Conservation (phyloP, 2,797 vertebrate species). For the Fringilla coelebs region DNA sequence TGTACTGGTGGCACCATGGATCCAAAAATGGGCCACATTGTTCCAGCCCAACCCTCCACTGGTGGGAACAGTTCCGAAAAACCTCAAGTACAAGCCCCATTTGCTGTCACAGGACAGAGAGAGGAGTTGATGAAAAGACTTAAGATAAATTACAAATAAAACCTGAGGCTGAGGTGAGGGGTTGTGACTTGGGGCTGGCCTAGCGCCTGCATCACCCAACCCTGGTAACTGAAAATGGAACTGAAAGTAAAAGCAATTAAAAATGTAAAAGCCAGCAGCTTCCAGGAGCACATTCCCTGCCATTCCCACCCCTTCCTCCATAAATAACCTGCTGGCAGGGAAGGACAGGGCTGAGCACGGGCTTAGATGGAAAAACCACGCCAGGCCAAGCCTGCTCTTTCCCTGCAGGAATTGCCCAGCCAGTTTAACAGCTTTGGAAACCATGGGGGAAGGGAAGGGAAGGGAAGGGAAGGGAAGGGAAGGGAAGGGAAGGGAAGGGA, state of each 20-base stretch:
- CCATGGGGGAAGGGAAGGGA: neutral
- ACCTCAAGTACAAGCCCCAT: neutral
- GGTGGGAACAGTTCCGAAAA: neutral
- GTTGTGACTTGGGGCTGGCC: neutral
- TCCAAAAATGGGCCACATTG: neutral
- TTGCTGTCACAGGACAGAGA: neutral
- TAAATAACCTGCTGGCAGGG: neutral
- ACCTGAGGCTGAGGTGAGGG: neutral
- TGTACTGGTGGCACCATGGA: neutral
- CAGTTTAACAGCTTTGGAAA: neutral
- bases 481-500: neutral
- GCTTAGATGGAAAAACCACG: neutral
- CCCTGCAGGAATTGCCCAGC: neutral
- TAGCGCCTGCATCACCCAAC: rapidly evolving
- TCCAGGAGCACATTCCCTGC: neutral
- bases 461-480: neutral
- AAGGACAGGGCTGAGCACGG: neutral
- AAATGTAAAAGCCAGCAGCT: neutral
- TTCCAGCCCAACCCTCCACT: neutral
- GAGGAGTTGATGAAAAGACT: neutral
- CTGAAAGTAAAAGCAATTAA: neutral
- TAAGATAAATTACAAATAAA: neutral
- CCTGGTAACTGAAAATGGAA: neutral
- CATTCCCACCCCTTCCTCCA: neutral
- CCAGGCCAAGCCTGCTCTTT: neutral